Conservation (phyloP, 1,140 invertebrate genomes). For the Heliothis virescens region DNA sequence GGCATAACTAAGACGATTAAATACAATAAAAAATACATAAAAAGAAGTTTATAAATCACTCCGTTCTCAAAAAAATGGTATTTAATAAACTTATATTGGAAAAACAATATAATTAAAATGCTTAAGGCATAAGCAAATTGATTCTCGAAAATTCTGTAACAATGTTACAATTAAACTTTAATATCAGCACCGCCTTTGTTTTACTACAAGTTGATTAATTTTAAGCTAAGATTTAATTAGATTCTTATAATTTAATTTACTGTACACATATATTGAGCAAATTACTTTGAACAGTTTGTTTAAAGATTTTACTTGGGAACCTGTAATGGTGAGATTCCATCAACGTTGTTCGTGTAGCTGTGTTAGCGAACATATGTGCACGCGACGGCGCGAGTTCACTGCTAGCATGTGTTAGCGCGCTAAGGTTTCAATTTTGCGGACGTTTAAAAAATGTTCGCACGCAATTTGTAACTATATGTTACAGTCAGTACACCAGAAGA, state of each 20-base stretch:
- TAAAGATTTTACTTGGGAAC: background rate
- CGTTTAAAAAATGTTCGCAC: no score
- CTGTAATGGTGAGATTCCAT: no score
- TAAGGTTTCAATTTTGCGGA: no score
- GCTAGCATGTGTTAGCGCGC: no score
- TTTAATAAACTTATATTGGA: conserved; percentile 27
- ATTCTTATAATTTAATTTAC: conserved; percentile 14
- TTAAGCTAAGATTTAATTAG: conserved; percentile 23
- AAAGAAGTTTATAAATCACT: no score
- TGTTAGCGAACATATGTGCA: no score
- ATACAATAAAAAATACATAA: no score
- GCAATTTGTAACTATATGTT: no score
- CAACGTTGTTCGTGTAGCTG: no score
- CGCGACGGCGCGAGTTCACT: no score
- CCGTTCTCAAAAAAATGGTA: background rate
- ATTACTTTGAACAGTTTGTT: conserved; percentile 2
- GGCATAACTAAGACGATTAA: no score
- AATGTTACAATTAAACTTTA: conserved; percentile 29
- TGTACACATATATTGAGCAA: background rate
- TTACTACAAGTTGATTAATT: conserved; percentile 19
- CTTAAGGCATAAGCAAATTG: conserved; percentile 17
- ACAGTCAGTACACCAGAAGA: no score
- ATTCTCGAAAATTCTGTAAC: conserved; percentile 8
- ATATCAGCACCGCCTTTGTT: conserved; percentile 17
- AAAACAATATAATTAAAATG: conserved; percentile 24